phyloP scores from a whole-genome alignment of 2,888 invertebrate genomes.

The Tetragnatha montana region DNA sequence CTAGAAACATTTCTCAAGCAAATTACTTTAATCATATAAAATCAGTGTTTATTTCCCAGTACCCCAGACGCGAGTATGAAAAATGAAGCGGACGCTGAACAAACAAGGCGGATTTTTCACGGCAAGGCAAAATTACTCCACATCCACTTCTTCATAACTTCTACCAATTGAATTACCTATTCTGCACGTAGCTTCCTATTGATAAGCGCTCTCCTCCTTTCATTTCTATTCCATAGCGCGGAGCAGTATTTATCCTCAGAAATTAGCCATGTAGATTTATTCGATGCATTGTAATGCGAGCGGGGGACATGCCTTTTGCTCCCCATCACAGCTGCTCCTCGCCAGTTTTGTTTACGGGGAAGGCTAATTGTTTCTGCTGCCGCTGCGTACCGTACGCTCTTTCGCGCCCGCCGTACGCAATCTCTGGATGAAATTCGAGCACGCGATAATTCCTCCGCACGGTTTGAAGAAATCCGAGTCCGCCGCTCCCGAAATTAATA shows the following conservation, averaged over 20 bases:
- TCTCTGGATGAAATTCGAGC: slow-evolving; percentile 47
- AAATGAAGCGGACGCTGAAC: too few relatives aligned
- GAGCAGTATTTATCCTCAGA: background rate
- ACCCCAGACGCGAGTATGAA: too few relatives aligned
- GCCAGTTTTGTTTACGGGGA: background rate
- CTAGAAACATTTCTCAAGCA: too few relatives aligned
- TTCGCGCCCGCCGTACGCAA: background rate
- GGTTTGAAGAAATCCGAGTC: slow-evolving; percentile 37
- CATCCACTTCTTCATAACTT: too few relatives aligned
- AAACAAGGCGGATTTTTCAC: too few relatives aligned
- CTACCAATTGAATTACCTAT: too few relatives aligned
- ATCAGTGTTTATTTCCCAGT: too few relatives aligned
- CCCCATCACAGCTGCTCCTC: background rate
- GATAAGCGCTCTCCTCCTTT: too few relatives aligned
- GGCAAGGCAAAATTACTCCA: too few relatives aligned
- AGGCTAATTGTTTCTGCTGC: slow-evolving; percentile 29
- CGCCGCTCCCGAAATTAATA: slow-evolving; percentile 21
- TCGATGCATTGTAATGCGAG: slow-evolving; percentile 1
- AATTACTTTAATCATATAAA: too few relatives aligned
- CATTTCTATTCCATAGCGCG: too few relatives aligned
- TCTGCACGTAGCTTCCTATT: too few relatives aligned
- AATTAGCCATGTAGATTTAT: background rate
- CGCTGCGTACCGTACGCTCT: slow-evolving; percentile 11
- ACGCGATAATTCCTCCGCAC: slow-evolving; percentile 52
- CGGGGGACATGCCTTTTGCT: background rate